Base-by-base conservation (phyloP, 2,113 vertebrate genomes). In the Pteruthius melanotis region DNA sequence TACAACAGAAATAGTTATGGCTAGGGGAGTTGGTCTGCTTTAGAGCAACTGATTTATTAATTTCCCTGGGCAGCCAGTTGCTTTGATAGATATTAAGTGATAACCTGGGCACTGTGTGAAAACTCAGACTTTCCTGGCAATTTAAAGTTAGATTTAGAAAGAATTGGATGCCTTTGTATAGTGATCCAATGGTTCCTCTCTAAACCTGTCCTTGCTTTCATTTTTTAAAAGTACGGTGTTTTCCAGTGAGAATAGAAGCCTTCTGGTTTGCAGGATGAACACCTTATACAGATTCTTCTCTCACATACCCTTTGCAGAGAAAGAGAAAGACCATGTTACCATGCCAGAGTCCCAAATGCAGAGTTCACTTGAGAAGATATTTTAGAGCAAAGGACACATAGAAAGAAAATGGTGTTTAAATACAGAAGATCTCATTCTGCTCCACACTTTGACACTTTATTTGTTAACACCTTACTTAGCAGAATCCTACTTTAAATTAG, bases 1-100 rank as follows among this genome's bases (percentile, higher is more conserved):
- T 97, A 97, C 97, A 96, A 87, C 93, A 95, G 92, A 96, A 95
- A 75, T 86, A 76, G 70, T 96, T 96, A 90, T 80, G 94, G 60
- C 95, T 96, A 93, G 40, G 53, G 75, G 44, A 89, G 50, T 56
- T 64, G 44, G 11, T 79, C 52, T 91, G 89, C 84, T 93, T 79
- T 86, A 65, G 61, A 77, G 37, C 42, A 92, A 66, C 61, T 39
- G 45, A 71, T 89, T 53, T 77, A 68, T 75, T 80, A 68, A 78
- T 56, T 83, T 95, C 40, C 10, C 11, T 54, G 47, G 37, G 31
- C 75, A 94, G 10, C 33, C 57, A 65, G 21, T 70, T 71, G 27
- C 40, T 52, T 66, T 81, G 10, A 15, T 47, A 91, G 52, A 35
- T 94, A 15, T 23, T 93, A 33, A 33, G 35, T 83, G 57, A 42